A percentile compares a stretch with the other conserved stretches of the same genome.
phyloP scores from a whole-genome alignment of 2,113 vertebrate genomes.

The Caloenas nicobarica region DNA sequence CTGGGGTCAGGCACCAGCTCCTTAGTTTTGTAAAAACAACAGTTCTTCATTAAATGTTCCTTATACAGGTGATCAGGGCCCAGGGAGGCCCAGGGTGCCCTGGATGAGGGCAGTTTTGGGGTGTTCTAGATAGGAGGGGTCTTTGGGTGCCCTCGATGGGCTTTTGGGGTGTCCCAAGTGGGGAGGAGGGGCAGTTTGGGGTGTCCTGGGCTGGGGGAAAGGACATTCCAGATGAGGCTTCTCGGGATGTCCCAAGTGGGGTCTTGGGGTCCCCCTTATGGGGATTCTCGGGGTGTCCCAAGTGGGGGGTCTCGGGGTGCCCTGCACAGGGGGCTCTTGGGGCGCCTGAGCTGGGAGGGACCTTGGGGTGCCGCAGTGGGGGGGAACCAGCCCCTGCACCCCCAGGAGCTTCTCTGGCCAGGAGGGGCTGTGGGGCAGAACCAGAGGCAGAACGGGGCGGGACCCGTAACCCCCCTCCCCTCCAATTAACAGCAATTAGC shows the following conservation, averaged over 20 bases:
- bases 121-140: background rate
- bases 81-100: background rate
- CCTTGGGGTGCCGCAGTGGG: background rate
- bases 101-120: background rate
- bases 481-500: background rate
- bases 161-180: background rate
- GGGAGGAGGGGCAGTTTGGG: background rate
- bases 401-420: too few relatives aligned
- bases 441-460: fast-evolving
- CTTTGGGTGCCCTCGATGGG: background rate
- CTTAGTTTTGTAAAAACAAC: too few relatives aligned
- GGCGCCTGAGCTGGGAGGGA: background rate
- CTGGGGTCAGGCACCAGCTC: too few relatives aligned
- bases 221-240: background rate
- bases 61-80: background rate
- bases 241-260: background rate
- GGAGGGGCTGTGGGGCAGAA: background rate
- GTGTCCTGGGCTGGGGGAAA: background rate
- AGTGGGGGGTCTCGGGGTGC: too few relatives aligned
- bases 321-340: background rate
- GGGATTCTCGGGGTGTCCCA: background rate
- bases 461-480: background rate
- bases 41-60: too few relatives aligned
- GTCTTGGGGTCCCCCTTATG: background rate
- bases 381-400: background rate